These are phyloP conservation scores for Silvanus unidentatus DNA, from an alignment of 2,888 invertebrate genomes.

Conservation along the genomic window DNA sequence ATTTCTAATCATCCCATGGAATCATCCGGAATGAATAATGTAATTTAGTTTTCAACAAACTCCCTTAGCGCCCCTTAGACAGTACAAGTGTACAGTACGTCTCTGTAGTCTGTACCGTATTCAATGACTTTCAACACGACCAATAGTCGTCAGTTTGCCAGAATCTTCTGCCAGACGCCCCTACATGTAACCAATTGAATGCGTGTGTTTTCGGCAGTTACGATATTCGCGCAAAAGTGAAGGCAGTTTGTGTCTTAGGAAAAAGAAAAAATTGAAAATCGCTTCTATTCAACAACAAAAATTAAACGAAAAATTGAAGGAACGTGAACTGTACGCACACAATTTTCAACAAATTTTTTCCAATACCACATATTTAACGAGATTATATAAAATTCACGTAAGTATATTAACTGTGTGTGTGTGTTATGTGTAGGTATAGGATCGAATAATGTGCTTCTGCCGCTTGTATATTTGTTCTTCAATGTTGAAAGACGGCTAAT, in stretches of 20 bases:
- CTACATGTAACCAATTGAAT: slow-evolving; percentile 37
- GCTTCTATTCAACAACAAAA: slow-evolving; percentile 40
- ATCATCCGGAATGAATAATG: no score
- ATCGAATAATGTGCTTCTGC: slow-evolving; percentile 6
- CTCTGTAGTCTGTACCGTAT: no score
- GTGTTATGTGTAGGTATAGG: background rate
- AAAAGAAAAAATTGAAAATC: slow-evolving; percentile 43
- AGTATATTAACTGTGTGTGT: no score
- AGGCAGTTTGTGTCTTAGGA: slow-evolving; percentile 27
- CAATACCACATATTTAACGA: slow-evolving; percentile 19
- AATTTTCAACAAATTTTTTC: slow-evolving; percentile 24
- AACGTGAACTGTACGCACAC: slow-evolving; percentile 29
- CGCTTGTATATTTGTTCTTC: slow-evolving; percentile 7
- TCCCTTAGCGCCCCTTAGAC: no score
- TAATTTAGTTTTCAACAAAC: no score
- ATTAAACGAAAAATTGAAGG: slow-evolving; percentile 32
- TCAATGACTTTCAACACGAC: slow-evolving; percentile 6
- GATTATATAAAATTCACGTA: slow-evolving; percentile 44
- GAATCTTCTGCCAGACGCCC: slow-evolving; percentile 48
- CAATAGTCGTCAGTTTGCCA: slow-evolving; percentile 35
- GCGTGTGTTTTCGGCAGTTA: slow-evolving; percentile 34
- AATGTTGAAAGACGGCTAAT: slow-evolving; percentile 23
- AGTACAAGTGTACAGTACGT: no score
- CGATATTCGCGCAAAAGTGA: slow-evolving; percentile 34
- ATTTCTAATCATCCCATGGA: no score